Conservation (phyloP, 2,113 vertebrate species). For the Gasterosteus aculeatus region DNA sequence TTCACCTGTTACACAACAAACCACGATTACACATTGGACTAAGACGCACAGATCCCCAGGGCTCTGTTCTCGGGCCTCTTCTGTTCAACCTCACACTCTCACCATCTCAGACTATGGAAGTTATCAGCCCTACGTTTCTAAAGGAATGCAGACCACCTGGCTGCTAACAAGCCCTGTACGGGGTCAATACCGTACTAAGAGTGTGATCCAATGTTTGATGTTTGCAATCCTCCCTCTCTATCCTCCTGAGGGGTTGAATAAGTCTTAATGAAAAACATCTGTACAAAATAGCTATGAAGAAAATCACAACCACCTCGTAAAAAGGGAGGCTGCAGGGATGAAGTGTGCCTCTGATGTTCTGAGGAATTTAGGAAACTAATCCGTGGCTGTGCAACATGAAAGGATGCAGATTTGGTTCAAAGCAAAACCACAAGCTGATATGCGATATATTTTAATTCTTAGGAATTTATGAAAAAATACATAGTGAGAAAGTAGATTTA, state of each 20-base stretch:
- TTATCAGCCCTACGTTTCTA: background rate
- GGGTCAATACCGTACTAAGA: background rate
- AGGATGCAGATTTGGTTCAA: background rate
- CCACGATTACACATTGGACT: background rate
- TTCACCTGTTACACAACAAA: too few relatives aligned
- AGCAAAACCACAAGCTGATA: background rate
- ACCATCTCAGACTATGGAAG: background rate
- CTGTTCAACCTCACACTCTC: background rate
- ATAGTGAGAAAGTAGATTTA: background rate
- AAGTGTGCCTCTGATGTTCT: constrained; percentile 45
- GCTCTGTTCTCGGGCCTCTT: background rate
- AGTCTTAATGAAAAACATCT: background rate
- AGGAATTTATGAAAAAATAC: background rate
- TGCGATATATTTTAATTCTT: background rate
- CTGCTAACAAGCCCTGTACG: background rate
- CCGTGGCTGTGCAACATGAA: background rate
- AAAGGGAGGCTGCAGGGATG: background rate
- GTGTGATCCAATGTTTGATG: background rate
- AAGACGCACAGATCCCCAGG: background rate
- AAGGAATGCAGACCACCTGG: background rate
- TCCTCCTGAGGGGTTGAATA: background rate
- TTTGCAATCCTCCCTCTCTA: background rate
- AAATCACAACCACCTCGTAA: background rate
- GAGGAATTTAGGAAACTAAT: constrained; percentile 41
- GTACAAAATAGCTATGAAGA: background rate